phyloP scores from a whole-genome alignment of 1,140 invertebrate species.

The Lasioglossum albipes region DNA sequence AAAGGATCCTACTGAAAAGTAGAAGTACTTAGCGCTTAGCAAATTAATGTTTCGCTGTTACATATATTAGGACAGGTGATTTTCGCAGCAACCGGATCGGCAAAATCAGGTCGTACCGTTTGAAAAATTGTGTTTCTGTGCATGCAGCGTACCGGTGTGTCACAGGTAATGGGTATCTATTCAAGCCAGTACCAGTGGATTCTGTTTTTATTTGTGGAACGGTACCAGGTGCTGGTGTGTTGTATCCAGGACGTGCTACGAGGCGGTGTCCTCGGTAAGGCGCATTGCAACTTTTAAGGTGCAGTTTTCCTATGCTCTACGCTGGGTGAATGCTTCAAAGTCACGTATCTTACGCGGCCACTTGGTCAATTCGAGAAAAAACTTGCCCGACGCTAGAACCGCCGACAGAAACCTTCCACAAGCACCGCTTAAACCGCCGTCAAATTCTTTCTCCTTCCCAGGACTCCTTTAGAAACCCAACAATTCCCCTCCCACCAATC shows the following conservation, averaged over 20 bases:
- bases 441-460: too few relatives aligned
- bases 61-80: too few relatives aligned
- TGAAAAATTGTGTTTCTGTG: constrained; percentile 20
- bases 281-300: constrained; percentile 49
- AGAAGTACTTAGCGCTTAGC: too few relatives aligned
- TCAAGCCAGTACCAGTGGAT: constrained; percentile 25
- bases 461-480: too few relatives aligned
- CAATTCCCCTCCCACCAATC: too few relatives aligned
- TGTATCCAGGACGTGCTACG: constrained; percentile 46
- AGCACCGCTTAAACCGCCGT: too few relatives aligned
- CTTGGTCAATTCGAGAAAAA: constrained; percentile 27
- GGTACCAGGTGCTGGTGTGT: constrained; percentile 44
- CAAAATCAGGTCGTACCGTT: constrained; percentile 16
- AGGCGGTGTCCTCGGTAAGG: constrained; percentile 43
- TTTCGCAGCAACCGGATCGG: too few relatives aligned
- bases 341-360: constrained; percentile 33
- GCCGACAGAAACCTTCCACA: not conserved
- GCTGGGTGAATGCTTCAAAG: constrained; percentile 41
- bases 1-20: too few relatives aligned
- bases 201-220: constrained; percentile 45
- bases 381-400: constrained; percentile 24
- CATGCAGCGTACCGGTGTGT: constrained; percentile 58
- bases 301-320: constrained; percentile 52
- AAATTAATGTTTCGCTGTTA: too few relatives aligned
- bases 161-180: constrained; percentile 42